Base-by-base conservation (phyloP, 92 coral and sea anemone genomes). In the Isaurus tuberculatus region DNA sequence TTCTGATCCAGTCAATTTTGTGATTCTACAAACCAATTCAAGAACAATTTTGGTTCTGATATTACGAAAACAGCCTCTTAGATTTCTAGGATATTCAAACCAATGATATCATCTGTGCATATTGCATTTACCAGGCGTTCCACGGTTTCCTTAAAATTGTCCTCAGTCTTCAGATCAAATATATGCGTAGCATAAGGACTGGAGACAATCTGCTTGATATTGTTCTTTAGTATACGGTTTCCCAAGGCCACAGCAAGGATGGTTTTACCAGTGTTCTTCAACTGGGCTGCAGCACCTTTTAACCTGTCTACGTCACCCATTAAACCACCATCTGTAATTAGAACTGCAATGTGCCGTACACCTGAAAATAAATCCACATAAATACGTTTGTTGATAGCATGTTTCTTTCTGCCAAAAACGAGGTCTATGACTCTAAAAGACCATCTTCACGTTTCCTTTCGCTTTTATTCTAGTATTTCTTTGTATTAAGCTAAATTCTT, bases 261-360 rank as follows among this genome's bases (percentile, higher is more conserved):
- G 46, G 66, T 57, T 55, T 75, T 75, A 1, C 81, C 81, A 5
- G 81, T n/a, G 68, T 75, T 63, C 25, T 75, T 75, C 68, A 75
- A 31, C 3, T 4, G 33, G 68, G 67, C 19, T 22, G 81, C 40
- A 17, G 81, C 17, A 9, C 46, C 26, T 25, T 51, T 22, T 15
- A 75, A 1, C 1, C 32, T 20, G 8, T 57, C 81, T 1, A 33
- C 5, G 48, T 40, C 27, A 8, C 68, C 32, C 5, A n/a, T 57
- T 8, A 46, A 0, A 55, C 81, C 81, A 11, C 81, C 81, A 40
- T 75, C 81, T 57, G 81, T 53, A 3, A 75, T 10, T 31, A 57
- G 40, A 9, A 75, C 81, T 14, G 57, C 81, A 36, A 55, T 34
- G 22, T 75, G 81, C 14, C 81, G 67, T 14, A 75, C 81, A 75